Evolutionary conservation across 2,113 vertebrate species (phyloP), one percentile per base, ranked within the genome.

Genomic region (Penelope pileata): DNA sequence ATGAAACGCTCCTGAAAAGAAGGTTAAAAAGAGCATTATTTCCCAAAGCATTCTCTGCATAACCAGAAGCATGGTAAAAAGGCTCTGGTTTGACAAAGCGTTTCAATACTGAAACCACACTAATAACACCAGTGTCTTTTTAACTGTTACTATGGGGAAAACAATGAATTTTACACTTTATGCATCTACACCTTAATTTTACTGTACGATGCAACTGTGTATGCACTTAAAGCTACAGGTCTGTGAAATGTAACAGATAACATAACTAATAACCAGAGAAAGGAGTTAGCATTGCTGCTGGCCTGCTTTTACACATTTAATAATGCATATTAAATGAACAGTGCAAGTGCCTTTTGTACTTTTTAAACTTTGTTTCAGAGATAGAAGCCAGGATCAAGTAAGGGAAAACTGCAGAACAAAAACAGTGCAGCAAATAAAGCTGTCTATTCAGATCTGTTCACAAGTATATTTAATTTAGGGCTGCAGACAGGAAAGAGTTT

Each of bases 1-100:
- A 99, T 98, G 91, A 99, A 99, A 83, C 99, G 98, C 64, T 99
- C 99, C 99, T 99, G 81, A 50, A 83, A 84, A 43, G 13, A 18
- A n/a, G 76, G 63, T 24, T 91, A 72, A 63, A 27, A 58, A 72
- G 23, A 29, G 48, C 48, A 6, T 66, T 45, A 40, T 19, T 22
- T 51, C 47, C 30, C 42, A n/a, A n/a, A 80, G 34, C 36, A 24
- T 8, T 21, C 66, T 64, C 40, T 40, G 36, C 4, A 2, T 6
- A 59, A 60, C 10, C 66, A 94, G 62, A 88, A 45, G 3, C 47
- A 36, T 1, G 24, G 21, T 12, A 47, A 67, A 47, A 12, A 54
- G 26, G 53, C 21, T 29, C 14, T 7, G 15, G 32, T n/a, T 51
- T 67, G 27, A 12, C 26, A 23, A 77, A 85, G 13, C 45, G 50